Evolutionary conservation across 53 echinoderm and acorn worm genomes (phyloP), one percentile per base, ranked within the genome.

Genomic region (Henricia sp.): DNA sequence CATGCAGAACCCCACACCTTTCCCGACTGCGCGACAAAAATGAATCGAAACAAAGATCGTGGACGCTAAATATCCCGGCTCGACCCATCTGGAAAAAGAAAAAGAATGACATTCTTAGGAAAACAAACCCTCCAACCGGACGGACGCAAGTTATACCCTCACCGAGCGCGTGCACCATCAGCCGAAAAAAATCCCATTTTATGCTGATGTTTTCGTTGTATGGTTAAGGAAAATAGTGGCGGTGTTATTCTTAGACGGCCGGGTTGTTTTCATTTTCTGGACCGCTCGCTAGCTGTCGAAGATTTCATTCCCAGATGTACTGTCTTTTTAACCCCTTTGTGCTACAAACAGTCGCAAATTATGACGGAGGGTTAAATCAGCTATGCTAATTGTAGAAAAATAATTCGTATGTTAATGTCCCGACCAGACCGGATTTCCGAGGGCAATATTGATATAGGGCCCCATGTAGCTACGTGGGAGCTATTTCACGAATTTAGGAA

Each of bases 311-410:
- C 76, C 76, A 76, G 38, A 76, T 76, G 76, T 58, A 76, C 57
- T 76, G 76, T 76, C 76, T 76, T 76, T 76, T 38, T 59, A 76
- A 59, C 76, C 76, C 57, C 76, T 56, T 76, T 76, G 57, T 76
- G 76, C 76, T 76, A 76, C 76, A 76, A 76, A 76, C 76, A 76
- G 76, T 76, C 59, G 59, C 76, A 76, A 76, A 76, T 76, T 76
- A 76, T 76, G 76, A 57, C 43, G 76, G 38, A 59, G 76, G 76
- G 76, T 76, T 76, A 41, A 40, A 42, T 76, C 57, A 76, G 43
- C 76, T 41, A 76, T 76, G 76, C 40, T 58, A 76, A 76, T 76
- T 76, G 16, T 67, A 39, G 26, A 25, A 24, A 59, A 57, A 76
- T 56, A 56, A 73, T 59, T 56, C 57, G 39, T 76, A 76, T 76